Conservation (phyloP, 1,140 invertebrate species). For the Drosophila lini region DNA sequence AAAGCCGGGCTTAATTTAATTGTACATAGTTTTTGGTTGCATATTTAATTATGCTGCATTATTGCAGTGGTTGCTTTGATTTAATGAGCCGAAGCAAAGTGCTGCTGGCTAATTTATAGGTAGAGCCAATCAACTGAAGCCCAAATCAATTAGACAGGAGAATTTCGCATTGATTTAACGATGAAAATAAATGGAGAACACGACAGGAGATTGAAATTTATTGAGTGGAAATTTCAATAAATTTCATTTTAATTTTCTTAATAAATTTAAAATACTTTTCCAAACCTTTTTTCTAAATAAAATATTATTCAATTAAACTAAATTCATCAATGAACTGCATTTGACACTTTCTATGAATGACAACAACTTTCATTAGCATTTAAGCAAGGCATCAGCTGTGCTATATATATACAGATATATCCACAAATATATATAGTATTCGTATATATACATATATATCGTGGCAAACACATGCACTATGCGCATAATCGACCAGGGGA, state of each 20-base stretch:
- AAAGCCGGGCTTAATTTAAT: slow-evolving; percentile 73
- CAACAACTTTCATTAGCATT: slow-evolving; percentile 47
- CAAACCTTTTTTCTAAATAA: background rate
- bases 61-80: slow-evolving; percentile 27
- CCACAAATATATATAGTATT: slow-evolving; percentile 8
- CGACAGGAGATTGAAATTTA: background rate
- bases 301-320: slow-evolving; percentile 1
- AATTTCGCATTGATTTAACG: slow-evolving; percentile 3
- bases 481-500: slow-evolving; percentile 60
- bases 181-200: background rate
- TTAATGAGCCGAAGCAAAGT: slow-evolving; percentile 39
- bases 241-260: background rate
- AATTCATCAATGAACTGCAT: slow-evolving; percentile 46
- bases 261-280: too few relatives aligned
- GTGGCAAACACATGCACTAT: slow-evolving; percentile 72
- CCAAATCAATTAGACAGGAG: slow-evolving; percentile 8
- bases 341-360: slow-evolving; percentile 67
- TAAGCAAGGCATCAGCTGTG: slow-evolving; percentile 25
- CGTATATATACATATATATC: slow-evolving; percentile 38
- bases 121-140: slow-evolving; percentile 16
- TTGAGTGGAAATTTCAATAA: background rate
- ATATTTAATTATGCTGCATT: slow-evolving; percentile 74
- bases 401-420: slow-evolving; percentile 22
- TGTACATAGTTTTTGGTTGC: slow-evolving; percentile 79
- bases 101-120: slow-evolving; percentile 14